These are phyloP conservation scores for Frankliniella fusca DNA, from an alignment of 2,888 invertebrate genomes.

Conservation along the genomic window DNA sequence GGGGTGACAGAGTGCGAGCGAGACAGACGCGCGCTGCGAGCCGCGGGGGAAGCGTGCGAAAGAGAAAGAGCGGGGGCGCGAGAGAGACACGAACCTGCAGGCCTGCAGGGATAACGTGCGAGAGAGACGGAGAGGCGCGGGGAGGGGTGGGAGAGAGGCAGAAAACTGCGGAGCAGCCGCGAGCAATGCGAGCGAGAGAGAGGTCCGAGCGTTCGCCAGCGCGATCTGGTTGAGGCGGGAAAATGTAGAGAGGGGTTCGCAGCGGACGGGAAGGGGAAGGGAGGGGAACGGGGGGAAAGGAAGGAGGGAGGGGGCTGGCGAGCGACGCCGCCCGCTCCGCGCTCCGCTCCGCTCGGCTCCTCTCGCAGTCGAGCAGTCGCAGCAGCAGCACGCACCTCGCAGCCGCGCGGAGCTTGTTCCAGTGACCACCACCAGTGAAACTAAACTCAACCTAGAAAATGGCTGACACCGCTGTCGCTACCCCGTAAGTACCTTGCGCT, in stretches of 20 bases:
- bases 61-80: too few relatives aligned
- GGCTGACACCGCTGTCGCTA: constrained; percentile 9
- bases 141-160: background rate
- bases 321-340: too few relatives aligned
- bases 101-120: background rate
- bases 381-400: too few relatives aligned
- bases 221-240: constrained; percentile 21
- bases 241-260: constrained; percentile 24
- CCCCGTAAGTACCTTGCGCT: background rate
- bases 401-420: too few relatives aligned
- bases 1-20: too few relatives aligned
- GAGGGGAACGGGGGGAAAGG: too few relatives aligned
- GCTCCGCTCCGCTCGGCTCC: too few relatives aligned
- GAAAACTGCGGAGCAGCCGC: background rate
- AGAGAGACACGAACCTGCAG: too few relatives aligned
- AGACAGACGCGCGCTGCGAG: too few relatives aligned
- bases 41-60: too few relatives aligned
- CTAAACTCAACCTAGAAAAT: background rate
- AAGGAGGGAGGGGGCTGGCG: too few relatives aligned
- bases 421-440: background rate
- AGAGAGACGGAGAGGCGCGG: background rate
- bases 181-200: background rate
- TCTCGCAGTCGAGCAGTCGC: background rate
- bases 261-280: background rate
- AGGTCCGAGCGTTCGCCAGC: background rate